These are phyloP conservation scores for Corbicula japonica DNA, from an alignment of 2,888 invertebrate genomes.

Conservation along the genomic window DNA sequence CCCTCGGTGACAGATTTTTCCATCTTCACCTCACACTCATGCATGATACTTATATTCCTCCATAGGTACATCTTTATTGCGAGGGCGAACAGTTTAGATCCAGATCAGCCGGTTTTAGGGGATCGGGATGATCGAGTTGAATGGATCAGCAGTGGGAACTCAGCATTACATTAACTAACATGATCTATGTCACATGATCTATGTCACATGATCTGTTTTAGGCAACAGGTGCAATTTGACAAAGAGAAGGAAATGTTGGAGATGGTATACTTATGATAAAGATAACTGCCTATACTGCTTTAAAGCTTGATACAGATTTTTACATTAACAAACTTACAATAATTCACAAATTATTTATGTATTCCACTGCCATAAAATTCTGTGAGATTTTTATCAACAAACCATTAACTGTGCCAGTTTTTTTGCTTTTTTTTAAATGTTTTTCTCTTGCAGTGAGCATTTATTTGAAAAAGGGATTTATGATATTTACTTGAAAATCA, in stretches of 20 bases:
- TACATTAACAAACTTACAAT: not conserved
- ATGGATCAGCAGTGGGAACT: too few relatives aligned
- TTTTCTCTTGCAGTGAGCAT: not conserved
- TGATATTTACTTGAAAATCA: too few relatives aligned
- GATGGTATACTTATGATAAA: constrained; percentile 14
- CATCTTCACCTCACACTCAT: too few relatives aligned
- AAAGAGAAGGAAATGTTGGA: constrained; percentile 2
- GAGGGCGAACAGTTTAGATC: constrained; percentile 1
- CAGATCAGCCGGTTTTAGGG: not conserved
- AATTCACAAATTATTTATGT: not conserved
- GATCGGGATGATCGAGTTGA: too few relatives aligned
- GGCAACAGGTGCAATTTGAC: constrained; percentile 20
- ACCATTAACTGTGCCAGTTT: not conserved
- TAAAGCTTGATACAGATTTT: not conserved
- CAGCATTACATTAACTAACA: not conserved
- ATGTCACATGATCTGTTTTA: constrained; percentile 6
- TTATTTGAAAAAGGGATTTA: not conserved
- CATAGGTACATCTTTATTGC: not conserved
- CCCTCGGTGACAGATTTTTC: too few relatives aligned
- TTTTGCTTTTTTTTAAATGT: not conserved
- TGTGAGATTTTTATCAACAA: not conserved
- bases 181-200: not conserved
- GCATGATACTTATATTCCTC: not conserved
- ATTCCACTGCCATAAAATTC: too few relatives aligned
- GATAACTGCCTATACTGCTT: constrained; percentile 5